Evolutionary conservation across 2,113 vertebrate species (phyloP), one percentile per base, ranked within the genome.

Genomic region (Sphaerodactylus townsendi): DNA sequence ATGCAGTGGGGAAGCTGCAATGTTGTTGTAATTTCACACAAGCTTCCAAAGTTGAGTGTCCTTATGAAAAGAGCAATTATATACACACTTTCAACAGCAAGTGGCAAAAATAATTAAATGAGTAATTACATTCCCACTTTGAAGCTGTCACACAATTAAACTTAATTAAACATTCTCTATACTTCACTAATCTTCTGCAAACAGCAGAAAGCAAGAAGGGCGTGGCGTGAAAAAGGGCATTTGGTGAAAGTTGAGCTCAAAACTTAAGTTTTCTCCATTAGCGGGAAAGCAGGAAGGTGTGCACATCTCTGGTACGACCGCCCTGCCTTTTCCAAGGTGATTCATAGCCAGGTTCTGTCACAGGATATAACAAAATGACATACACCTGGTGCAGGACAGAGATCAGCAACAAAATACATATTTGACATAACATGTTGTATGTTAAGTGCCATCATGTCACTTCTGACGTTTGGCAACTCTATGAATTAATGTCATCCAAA

Each of bases 121-220:
- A 95, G 86, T 94, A 95, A 95, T 94, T 93, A 86, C 92, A 88
- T 92, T 84, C 90, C 90, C 88, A 90, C 88, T 94, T 95, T 92
- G 93, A 92, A 92, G 91, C 86, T 92, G 93, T 92, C 92, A 86
- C 89, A 92, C 89, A 94, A 94, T 95, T 94, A 94, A 95, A 93
- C 84, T 92, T 94, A 94, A 94, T 95, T 94, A 93, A 92, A 92
- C 81, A 93, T 86, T 90, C 87, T 89, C 88, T 90, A 70, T 91
- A 93, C 90, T 89, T 92, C 91, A 83, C 84, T 92, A 92, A 92
- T 88, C 93, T 92, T 93, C 86, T 3, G 83, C 81, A 93, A 92
- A 94, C 89, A 93, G 86, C 88, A 91, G 86, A 91, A 90, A 70
- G 84, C 77, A 90, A 84, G 85, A 88, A 85, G 78, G 89, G 90